Base-by-base conservation (phyloP, 2,888 invertebrate genomes). In the Anagyrus pseudococci region DNA sequence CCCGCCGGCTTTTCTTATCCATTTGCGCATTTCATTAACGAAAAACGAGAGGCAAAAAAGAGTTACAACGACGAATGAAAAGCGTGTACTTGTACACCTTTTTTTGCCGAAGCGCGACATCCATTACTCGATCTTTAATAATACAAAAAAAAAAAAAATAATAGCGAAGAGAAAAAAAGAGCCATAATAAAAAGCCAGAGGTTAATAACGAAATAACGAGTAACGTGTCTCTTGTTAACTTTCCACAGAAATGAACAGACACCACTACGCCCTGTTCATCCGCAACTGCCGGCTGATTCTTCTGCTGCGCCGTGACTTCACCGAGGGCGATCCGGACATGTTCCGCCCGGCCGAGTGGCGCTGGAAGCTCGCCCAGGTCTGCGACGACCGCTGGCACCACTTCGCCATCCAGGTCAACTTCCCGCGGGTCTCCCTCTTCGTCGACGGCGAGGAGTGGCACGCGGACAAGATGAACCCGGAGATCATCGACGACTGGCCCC, bases 361-460 rank as follows among this genome's bases (percentile, higher is more conserved):
- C 71, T 99, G 98, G 98, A 94, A 95, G 82, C 85, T 98, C 59
- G 90, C 94, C 0, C 93, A 96, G 85, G 92, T 94, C 54, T 98
- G 98, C 83, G 98, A 99, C 83, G 93, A 96, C 81, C 92, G 95
- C 76, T 99, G 98, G 98, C 98, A 99, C 85, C 97, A 98, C 83
- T 98, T 96, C 83, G 94, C 96, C 0, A 85, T 98, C 46, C 94
- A 93, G 78, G 92, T 98, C 3, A 90, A 95, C 70, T 94, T 96
- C 85, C 94, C 96, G 0, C 92, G 92, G 77, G 93, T 96, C 48
- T 90, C 90, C 68, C 84, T 98, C 64, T 93, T 87, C 79, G 89
- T 98, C 66, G 98, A 98, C 82, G 98, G 97, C 0, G 89, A 90
- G 75, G 83, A 88, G 47, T 88, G 81, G 68, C 84, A 82, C 72